A percentile compares a stretch with the other conserved stretches of the same genome.
Evolutionary conservation across 2,113 vertebrate genomes (phyloP).

Genomic region (Castor canadensis): DNA sequence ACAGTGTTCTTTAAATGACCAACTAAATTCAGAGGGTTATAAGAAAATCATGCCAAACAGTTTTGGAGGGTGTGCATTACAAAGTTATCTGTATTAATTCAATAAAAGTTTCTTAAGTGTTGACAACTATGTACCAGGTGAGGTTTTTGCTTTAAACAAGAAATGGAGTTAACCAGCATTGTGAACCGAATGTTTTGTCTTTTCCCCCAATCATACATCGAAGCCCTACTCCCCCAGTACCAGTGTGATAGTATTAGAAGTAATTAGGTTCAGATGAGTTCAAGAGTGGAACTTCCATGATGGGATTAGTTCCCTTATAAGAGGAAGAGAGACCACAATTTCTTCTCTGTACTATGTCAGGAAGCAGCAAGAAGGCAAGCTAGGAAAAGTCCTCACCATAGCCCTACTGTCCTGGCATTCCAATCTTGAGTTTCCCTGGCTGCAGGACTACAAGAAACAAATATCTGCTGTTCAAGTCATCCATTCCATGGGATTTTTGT

Average conservation of each 20-base stretch:
- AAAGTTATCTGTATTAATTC: not conserved
- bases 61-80: no score
- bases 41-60: not conserved
- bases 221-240: not conserved
- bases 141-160: not conserved
- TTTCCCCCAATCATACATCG: not conserved
- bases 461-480: not conserved
- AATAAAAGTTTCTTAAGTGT: not conserved
- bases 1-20: not conserved
- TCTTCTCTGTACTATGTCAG: not conserved
- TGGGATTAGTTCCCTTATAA: not conserved
- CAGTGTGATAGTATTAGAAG: not conserved
- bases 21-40: not conserved
- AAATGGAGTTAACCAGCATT: not conserved
- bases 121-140: not conserved
- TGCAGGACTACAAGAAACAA: not conserved
- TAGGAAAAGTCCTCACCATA: not conserved
- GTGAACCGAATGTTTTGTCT: not conserved
- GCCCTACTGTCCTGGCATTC: rapidly evolving
- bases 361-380: no score
- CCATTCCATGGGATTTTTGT: not conserved
- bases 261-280: not conserved
- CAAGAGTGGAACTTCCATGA: not conserved
- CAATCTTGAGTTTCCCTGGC: no score
- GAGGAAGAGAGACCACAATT: not conserved